Conservation (phyloP, 2,888 invertebrate genomes). For the Xestia xanthographa region DNA sequence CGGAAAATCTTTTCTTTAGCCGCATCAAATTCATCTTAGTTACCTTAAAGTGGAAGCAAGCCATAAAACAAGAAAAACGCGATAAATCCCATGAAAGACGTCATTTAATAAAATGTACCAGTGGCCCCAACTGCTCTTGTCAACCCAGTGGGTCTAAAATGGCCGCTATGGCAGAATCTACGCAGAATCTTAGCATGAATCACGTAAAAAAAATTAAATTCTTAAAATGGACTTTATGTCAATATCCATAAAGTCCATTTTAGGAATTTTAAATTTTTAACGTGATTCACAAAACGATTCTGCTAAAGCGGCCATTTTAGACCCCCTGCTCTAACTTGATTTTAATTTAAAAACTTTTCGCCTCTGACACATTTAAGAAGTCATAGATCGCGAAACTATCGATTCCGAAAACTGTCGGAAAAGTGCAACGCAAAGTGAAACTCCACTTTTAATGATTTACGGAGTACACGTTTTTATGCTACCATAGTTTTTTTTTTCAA, state of each 20-base stretch:
- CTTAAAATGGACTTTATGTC: too few relatives aligned
- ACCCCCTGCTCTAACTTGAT: conserved; percentile 37
- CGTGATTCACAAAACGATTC: too few relatives aligned
- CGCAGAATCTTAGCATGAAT: too few relatives aligned
- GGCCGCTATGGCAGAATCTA: too few relatives aligned
- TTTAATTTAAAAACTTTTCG: conserved; percentile 56
- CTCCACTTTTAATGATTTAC: conserved; percentile 19
- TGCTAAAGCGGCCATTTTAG: too few relatives aligned
- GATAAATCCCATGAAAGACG: neutral
- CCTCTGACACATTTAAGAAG: conserved; percentile 40
- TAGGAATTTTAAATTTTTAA: too few relatives aligned
- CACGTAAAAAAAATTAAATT: too few relatives aligned
- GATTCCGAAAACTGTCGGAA: conserved; percentile 32
- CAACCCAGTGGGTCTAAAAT: too few relatives aligned
- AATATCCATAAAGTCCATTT: too few relatives aligned
- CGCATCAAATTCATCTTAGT: neutral
- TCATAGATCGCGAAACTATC: conserved; percentile 45
- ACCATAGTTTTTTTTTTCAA: neutral
- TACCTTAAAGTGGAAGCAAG: neutral
- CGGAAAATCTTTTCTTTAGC: neutral
- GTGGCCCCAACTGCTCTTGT: neutral
- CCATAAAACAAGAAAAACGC: neutral
- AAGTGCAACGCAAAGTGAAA: conserved; percentile 45
- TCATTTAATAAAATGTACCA: neutral
- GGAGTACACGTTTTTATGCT: neutral